phyloP scores from a whole-genome alignment of 2,113 vertebrate species.

The Philantomba maxwellii region DNA sequence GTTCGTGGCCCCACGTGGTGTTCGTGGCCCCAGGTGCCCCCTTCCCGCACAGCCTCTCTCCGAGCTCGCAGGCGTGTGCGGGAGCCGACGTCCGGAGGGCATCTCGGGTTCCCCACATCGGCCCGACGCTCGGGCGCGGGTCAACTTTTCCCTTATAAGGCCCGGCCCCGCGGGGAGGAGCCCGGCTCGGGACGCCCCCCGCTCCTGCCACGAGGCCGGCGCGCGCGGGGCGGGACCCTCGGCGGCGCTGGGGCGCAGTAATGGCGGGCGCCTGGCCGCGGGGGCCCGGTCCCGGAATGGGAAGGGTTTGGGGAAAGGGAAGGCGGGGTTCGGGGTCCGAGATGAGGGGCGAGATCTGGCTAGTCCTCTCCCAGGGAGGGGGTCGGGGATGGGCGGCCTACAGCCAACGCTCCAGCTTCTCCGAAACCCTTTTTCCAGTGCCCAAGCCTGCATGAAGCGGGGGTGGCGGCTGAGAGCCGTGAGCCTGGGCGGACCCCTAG shows the following conservation, averaged over 20 bases:
- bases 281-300: background rate
- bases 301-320: background rate
- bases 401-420: background rate
- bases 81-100: conserved; percentile 8
- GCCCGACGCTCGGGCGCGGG: background rate
- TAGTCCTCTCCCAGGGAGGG: background rate
- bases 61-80: conserved; percentile 32
- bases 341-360: background rate
- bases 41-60: background rate
- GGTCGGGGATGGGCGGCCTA: background rate
- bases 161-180: conserved; percentile 46
- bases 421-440: background rate
- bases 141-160: conserved; percentile 57
- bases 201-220: conserved; percentile 50
- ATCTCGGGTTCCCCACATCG: background rate
- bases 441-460: background rate
- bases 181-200: conserved; percentile 14
- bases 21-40: background rate
- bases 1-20: background rate
- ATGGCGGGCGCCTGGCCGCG: background rate
- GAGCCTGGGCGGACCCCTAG: background rate
- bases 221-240: background rate
- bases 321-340: rapidly evolving
- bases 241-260: background rate
- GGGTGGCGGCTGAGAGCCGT: background rate